These are phyloP conservation scores for Neofelis nebulosa DNA, from an alignment of 2,113 vertebrate species.

Conservation along the genomic window DNA sequence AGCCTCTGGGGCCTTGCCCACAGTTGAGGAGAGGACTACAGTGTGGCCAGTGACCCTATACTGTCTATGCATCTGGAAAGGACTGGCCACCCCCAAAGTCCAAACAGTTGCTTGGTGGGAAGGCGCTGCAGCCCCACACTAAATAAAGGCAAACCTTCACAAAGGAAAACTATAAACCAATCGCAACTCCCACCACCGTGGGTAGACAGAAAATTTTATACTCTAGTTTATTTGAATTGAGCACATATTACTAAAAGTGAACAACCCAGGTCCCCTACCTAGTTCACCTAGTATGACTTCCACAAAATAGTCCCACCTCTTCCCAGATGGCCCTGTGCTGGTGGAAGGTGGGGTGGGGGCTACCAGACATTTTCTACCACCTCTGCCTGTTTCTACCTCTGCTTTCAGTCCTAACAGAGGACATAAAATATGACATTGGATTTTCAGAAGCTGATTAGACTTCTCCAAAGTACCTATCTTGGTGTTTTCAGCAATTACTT, in stretches of 20 bases:
- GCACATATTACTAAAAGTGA: background rate
- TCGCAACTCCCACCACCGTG: fast-evolving
- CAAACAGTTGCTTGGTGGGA: fast-evolving
- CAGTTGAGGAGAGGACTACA: too few species aligned
- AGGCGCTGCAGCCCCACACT: background rate
- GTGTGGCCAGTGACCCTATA: fast-evolving
- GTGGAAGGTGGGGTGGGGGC: fast-evolving
- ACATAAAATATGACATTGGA: background rate
- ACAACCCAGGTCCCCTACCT: background rate
- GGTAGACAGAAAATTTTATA: background rate
- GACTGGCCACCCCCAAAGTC: fast-evolving
- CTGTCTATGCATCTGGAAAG: fast-evolving
- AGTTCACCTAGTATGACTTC: background rate
- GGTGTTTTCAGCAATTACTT: background rate
- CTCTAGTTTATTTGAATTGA: background rate
- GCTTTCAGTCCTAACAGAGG: too few species aligned
- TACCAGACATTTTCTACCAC: fast-evolving
- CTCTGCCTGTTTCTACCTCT: background rate
- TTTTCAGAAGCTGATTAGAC: background rate
- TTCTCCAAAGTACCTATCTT: fast-evolving
- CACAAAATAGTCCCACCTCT: fast-evolving
- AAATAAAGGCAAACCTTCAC: fast-evolving
- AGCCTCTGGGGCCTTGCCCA: too few species aligned
- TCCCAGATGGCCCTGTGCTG: background rate
- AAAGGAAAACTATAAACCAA: background rate